Percentiles rank a stretch among this genome's conserved stretches.
These are phyloP conservation scores for Tipula lateralis DNA, from an alignment of 2,888 invertebrate genomes.

Conservation along the genomic window DNA sequence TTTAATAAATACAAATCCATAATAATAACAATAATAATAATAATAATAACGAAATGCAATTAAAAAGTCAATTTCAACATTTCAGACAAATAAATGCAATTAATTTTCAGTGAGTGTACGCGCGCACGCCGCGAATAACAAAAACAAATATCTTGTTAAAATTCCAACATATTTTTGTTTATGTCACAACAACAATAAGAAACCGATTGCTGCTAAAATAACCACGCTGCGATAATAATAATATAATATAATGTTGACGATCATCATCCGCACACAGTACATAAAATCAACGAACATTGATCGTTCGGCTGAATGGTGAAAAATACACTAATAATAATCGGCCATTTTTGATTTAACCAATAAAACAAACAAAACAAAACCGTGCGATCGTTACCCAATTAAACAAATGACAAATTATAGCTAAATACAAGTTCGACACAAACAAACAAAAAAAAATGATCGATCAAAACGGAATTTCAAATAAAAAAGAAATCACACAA, in stretches of 20 bases:
- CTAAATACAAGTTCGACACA: neutral
- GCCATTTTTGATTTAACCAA: conserved; percentile 28
- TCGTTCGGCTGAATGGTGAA: neutral
- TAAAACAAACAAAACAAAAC: conserved; percentile 20
- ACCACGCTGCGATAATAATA: neutral
- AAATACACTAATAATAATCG: conserved; percentile 7
- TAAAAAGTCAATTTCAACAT: conserved; percentile 29
- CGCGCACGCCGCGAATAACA: conserved; percentile 31
- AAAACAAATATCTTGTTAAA: conserved; percentile 31
- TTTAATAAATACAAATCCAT: conserved; percentile 6
- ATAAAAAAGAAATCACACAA: neutral
- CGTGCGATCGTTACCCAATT: conserved; percentile 29
- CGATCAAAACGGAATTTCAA: conserved; percentile 15
- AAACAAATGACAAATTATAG: conserved; percentile 31
- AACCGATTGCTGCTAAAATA: neutral
- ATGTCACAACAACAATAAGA: neutral
- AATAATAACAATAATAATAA: conserved; percentile 14
- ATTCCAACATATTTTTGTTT: conserved; percentile 28
- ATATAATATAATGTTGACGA: neutral
- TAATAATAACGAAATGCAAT: conserved; percentile 28
- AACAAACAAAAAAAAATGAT: neutral
- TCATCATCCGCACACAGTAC: neutral
- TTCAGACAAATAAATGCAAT: conserved; percentile 32
- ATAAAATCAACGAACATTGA: neutral
- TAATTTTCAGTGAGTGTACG: conserved; percentile 31